phyloP scores from a whole-genome alignment of 2,888 invertebrate genomes.

The Lasioglossum calceatum region DNA sequence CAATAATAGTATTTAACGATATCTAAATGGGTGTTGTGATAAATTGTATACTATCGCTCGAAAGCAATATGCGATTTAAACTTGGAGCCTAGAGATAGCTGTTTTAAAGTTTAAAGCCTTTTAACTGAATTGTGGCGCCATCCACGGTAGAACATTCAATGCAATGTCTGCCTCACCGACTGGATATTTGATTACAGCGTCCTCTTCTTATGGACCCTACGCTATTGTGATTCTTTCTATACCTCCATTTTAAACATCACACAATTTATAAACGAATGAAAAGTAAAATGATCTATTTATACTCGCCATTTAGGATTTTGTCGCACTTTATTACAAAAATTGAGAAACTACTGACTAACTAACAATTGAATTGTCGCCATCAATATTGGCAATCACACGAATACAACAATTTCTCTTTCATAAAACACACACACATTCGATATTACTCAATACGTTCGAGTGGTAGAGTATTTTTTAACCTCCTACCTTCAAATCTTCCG shows the following conservation, averaged over 20 bases:
- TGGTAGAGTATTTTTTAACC: not conserved
- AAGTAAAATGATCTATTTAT: not conserved
- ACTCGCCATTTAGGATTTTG: not conserved
- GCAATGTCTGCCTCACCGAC: no score
- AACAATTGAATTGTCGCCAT: not conserved
- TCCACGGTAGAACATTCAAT: not conserved
- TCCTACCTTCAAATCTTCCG: constrained; percentile 73
- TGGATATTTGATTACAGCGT: no score
- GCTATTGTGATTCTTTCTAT: no score
- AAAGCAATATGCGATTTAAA: not conserved
- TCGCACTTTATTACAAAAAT: not conserved
- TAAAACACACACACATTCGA: not conserved
- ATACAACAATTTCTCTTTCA: not conserved
- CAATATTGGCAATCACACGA: not conserved
- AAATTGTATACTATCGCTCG: not conserved
- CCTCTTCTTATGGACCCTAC: no score
- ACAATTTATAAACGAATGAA: no score
- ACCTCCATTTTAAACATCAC: no score
- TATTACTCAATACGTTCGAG: not conserved
- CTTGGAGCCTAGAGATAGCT: not conserved
- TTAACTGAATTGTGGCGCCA: not conserved
- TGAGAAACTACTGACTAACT: not conserved
- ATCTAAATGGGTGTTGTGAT: not conserved
- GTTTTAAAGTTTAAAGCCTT: not conserved
- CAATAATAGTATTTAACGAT: not conserved